These are phyloP conservation scores for Aegithalos caudatus DNA, from an alignment of 2,113 vertebrate species.

Conservation along the genomic window DNA sequence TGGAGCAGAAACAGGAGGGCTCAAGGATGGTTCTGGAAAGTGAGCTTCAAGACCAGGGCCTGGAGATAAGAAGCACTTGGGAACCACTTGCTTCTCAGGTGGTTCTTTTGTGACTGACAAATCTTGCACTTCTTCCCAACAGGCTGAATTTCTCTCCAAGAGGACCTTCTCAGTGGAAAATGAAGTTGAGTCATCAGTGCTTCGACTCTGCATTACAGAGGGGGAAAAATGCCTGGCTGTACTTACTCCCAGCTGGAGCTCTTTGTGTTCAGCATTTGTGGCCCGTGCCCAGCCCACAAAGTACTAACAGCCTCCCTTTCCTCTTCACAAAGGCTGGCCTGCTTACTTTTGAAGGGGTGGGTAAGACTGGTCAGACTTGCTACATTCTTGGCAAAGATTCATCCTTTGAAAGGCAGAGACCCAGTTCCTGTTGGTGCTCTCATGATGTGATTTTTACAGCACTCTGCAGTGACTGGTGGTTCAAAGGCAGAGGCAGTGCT, in stretches of 20 bases:
- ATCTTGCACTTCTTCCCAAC: not conserved
- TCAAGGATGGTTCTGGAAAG: not conserved
- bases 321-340: not conserved
- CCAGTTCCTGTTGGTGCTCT: not conserved
- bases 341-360: not conserved
- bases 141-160: not conserved
- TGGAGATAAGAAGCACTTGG: not conserved
- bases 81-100: not conserved
- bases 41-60: not conserved
- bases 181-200: not conserved
- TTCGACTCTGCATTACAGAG: not conserved
- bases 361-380: not conserved
- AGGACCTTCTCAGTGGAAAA: not conserved
- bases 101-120: not conserved
- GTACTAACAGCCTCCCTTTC: not conserved
- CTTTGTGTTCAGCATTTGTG: not conserved
- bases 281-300: not conserved
- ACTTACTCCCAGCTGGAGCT: not conserved
- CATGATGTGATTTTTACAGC: not conserved
- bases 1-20: not conserved
- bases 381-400: not conserved
- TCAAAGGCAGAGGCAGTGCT: not conserved
- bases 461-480: not conserved
- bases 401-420: not conserved
- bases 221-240: not conserved